Base-by-base conservation (phyloP, 23 tunicate genomes). In the Aplidium turbinatum region DNA sequence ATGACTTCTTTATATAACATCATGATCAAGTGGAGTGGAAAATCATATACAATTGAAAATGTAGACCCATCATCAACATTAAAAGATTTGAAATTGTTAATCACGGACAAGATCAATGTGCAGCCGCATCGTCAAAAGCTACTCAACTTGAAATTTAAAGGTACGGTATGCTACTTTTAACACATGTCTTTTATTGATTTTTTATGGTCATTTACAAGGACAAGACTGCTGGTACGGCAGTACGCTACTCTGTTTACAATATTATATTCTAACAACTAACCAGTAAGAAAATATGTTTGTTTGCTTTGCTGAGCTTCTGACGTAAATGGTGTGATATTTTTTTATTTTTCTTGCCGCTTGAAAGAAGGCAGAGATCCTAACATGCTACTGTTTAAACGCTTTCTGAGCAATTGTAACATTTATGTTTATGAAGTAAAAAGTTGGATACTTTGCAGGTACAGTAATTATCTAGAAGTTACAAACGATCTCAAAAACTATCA, bases 11-110 rank as follows among this genome's bases (percentile, higher is more conserved):
- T 33, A 38, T 63, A 36, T 48, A 78, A 48, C 7, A 51, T 91
- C 0, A 68, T 13, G 40, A 40, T 93, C 36, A 93, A 93, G 86
- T 93, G 98, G 98, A 80, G 62, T 36, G 85, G 90, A 9, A 57
- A 93, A 21, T 13, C 51, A 1, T 80, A 56, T 74, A 39, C 48
- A 31, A 46, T 86, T 4, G 70, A 69, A 34, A 33, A 35, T n/a
- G 31, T 57, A 4, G 39, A 72, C 31, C 36, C 48, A 19, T 76
- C 32, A 1, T 48, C 46, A 13, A 85, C 61, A 9, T 78, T 93
- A 1, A 47, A 64, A 67, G 98, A 86, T 19, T 81, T 93, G 35
- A 80, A 83, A 52, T 34, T 26, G 5, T 35, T 75, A 13, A 80
- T 93, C 19, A 58, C 70, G 50, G 54, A 69, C 22, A 50, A 86